Evolutionary conservation across 1,140 invertebrate genomes (phyloP), one percentile per base, ranked within the genome.

Genomic region (Lasioglossum albipes): DNA sequence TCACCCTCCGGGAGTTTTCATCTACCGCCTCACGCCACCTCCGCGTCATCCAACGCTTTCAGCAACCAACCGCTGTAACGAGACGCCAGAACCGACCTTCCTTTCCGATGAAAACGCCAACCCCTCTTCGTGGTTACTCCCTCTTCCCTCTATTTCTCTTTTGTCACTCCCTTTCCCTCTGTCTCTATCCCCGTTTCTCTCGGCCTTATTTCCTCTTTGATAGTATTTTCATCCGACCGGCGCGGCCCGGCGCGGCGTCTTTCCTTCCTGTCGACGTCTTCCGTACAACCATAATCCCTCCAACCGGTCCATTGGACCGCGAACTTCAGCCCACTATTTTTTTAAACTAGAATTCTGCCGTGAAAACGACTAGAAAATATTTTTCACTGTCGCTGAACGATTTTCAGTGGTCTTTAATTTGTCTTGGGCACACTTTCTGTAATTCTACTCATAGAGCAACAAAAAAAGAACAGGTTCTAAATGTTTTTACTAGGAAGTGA

Each of bases 1-100:
- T 75, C 82, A 75, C 84, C 86, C 84, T 86, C 85, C 86, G 79
- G 86, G 82, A 81, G 68, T 87, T 84, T 83, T 84, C 84, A 61
- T 70, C 73, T 84, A 52, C 76, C 62, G 62, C 79, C 74, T 66
- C 70, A 64, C 65, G 61, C 68, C 72, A 61, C 75, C 78, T 71
- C 85, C 85, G 64, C 84, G 68, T 81, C 84, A 78, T 81, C 85
- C 85, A 36, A 69, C 85, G 79, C 82, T 87, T 84, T 84, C 86
- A 82, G 70, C 86, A 87, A 77, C 85, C 86, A 87, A 87, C 86
- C 86, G 73, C 84, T 87, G 86, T 87, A 87, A 87, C 85, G 86
- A 87, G 86, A 87, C 85, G 79, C 84, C 74, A 67, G 75, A 87
- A 82, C 85, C 83, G 78, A 87, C 86, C 86, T 74, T 76, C 85